Percentiles rank a stretch among this genome's conserved stretches.
Evolutionary conservation across 2,797 vertebrate genomes (phyloP).

Genomic region (Caiman crocodilus): DNA sequence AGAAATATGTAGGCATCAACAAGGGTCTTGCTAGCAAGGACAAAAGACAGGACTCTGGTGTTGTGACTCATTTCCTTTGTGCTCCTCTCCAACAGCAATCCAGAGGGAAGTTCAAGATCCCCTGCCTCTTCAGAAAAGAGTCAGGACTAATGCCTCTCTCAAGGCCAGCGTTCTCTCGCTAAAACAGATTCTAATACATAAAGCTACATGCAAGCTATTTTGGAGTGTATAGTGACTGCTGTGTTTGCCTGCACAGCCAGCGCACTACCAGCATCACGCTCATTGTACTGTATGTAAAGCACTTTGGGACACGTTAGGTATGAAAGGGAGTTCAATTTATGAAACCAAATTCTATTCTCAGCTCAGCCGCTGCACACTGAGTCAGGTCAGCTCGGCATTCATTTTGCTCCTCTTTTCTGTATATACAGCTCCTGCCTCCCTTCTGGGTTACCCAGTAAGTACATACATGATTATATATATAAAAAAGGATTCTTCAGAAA

Average conservation of each 20-base stretch:
- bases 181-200: slow-evolving; percentile 63
- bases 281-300: slow-evolving; percentile 72
- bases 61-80: not conserved
- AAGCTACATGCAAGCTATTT: slow-evolving; percentile 64
- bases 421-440: slow-evolving; percentile 15
- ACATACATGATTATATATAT: slow-evolving; percentile 34
- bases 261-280: not conserved
- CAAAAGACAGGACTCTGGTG: not conserved
- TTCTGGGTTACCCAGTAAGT: slow-evolving; percentile 12
- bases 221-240: slow-evolving; percentile 60
- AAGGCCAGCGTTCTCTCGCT: slow-evolving; percentile 39
- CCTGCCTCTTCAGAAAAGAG: slow-evolving; percentile 22
- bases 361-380: slow-evolving; percentile 51
- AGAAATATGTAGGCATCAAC: not conserved
- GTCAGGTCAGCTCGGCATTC: slow-evolving; percentile 23
- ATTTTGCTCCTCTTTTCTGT: not conserved
- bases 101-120: not conserved
- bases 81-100: not conserved
- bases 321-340: slow-evolving; percentile 70
- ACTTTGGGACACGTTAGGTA: slow-evolving; percentile 60
- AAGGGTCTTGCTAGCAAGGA: not conserved
- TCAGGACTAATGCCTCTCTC: slow-evolving; percentile 17
- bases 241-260: slow-evolving; percentile 43
- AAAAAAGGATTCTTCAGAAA: slow-evolving; percentile 5
- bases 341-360: slow-evolving; percentile 66